Conservation (phyloP, 2,797 vertebrate genomes). For the Pangasius mekongensis region DNA sequence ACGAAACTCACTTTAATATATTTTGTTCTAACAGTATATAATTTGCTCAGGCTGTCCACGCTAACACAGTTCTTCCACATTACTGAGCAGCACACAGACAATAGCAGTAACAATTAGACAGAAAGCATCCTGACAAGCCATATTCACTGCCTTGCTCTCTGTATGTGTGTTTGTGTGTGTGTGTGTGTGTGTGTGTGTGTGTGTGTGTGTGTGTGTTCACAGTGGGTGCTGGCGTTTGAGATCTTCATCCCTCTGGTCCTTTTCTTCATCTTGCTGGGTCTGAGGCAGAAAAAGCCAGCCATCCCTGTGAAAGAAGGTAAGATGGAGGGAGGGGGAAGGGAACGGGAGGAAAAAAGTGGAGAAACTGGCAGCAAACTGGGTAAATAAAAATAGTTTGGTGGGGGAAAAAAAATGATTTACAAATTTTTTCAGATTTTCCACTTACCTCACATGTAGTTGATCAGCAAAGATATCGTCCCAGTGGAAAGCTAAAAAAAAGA, state of each 20-base stretch:
- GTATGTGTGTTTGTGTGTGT: neutral
- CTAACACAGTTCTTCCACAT: neutral
- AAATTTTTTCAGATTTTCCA: neutral
- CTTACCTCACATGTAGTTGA: neutral
- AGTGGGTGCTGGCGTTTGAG: slow-evolving; percentile 97
- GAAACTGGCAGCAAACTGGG: neutral
- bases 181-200: slow-evolving; percentile 29
- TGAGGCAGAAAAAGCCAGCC: slow-evolving; percentile 94
- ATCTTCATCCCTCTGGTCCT: slow-evolving; percentile 96
- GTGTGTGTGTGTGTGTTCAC: slow-evolving; percentile 41
- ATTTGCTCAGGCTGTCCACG: neutral
- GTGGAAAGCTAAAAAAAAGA: too few species aligned
- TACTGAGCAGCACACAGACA: neutral
- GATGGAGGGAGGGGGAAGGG: slow-evolving; percentile 34
- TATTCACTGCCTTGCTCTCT: slow-evolving; percentile 21
- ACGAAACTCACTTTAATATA: neutral
- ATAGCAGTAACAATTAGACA: neutral
- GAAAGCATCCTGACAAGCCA: neutral
- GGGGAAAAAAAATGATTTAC: neutral
- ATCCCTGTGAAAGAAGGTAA: slow-evolving; percentile 97
- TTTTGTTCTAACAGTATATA: too few species aligned
- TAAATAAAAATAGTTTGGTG: neutral
- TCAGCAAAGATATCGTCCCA: neutral
- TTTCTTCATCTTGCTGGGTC: slow-evolving; percentile 93
- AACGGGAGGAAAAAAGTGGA: neutral